Conservation (phyloP, 2,888 invertebrate genomes). For the Thecophora atra region DNA sequence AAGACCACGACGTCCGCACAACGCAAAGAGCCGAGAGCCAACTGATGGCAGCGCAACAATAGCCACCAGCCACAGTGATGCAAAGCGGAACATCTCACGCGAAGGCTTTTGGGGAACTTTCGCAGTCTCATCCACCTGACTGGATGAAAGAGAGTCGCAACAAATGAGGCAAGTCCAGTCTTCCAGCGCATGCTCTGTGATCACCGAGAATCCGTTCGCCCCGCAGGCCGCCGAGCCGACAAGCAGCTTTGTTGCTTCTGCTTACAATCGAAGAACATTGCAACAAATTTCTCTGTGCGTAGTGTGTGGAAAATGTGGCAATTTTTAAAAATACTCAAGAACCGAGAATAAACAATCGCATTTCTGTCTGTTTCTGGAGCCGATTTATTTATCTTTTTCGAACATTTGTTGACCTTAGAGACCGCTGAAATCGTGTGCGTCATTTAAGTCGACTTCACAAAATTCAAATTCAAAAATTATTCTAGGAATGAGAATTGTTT, state of each 20-base stretch:
- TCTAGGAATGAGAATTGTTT: too few relatives aligned
- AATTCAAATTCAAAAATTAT: too few relatives aligned
- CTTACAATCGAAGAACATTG: neutral
- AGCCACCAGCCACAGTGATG: conserved; percentile 14
- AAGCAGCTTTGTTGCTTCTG: neutral
- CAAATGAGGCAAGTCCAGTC: neutral
- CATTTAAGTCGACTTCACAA: too few relatives aligned
- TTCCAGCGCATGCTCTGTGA: conserved; percentile 28
- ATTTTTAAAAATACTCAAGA: neutral
- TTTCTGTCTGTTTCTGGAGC: neutral
- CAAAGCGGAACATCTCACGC: neutral
- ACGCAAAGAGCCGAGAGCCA: conserved; percentile 42
- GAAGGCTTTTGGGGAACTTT: conserved; percentile 16
- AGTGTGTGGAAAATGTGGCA: conserved; percentile 1
- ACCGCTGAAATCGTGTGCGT: too few relatives aligned
- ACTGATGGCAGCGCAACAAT: conserved; percentile 34
- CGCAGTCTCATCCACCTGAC: conserved; percentile 14
- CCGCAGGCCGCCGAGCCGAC: neutral
- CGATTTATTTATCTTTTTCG: too few relatives aligned
- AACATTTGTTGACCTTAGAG: too few relatives aligned
- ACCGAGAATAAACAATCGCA: neutral
- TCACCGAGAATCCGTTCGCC: neutral
- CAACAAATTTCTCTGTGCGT: conserved; percentile 12
- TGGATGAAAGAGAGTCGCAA: neutral
- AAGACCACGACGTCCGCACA: conserved; percentile 30